Evolutionary conservation across 2,888 invertebrate species (phyloP), one percentile per base, ranked within the genome.

Genomic region (Ptilodon capucinus): DNA sequence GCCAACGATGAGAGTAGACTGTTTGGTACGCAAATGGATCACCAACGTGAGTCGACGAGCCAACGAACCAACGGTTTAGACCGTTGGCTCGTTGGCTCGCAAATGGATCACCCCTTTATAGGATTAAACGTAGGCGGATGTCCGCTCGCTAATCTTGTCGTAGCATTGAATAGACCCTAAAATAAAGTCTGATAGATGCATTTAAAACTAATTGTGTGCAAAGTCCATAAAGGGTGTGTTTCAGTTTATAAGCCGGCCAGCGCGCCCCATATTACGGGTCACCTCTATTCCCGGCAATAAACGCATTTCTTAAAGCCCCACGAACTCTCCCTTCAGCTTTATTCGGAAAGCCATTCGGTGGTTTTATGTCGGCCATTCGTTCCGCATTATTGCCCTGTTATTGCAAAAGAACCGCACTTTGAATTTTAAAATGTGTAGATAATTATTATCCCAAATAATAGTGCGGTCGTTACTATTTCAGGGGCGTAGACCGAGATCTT

Each of bases 341-440:
- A 81, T 79, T 82, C 76, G 78, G 68, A 78, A 81, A 78, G 71
- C 79, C 74, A 84, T 86, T 80, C 62, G 62, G 72, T 65, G 76
- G 71, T 74, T 83, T 81, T 79, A 84, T 74, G 74, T 67, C 75
- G 55, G 68, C 73, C 76, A 79, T 84, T 81, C 79, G 75, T 79
- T 79, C 76, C 75, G 56, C 72, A 79, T 84, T 82, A 86, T 80
- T 74, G 78, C 78, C 73, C 63, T 74, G 73, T 77, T 83, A 83
- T 79, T 79, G 74, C 74, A 68, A 50, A 64, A 60, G 68, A 63
- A 71, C 59, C 72, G 53, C 71, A 64, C 68, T 78, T 71, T 71
- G 69, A 78, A 78, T 76, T 78, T 74, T 64, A 73, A 76, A 68
- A 60, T 36, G 49, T 54, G 44, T 35, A 47, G 51, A 59, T 59